phyloP scores from a whole-genome alignment of 2,113 vertebrate species.

The Eudyptes chrysolophus region DNA sequence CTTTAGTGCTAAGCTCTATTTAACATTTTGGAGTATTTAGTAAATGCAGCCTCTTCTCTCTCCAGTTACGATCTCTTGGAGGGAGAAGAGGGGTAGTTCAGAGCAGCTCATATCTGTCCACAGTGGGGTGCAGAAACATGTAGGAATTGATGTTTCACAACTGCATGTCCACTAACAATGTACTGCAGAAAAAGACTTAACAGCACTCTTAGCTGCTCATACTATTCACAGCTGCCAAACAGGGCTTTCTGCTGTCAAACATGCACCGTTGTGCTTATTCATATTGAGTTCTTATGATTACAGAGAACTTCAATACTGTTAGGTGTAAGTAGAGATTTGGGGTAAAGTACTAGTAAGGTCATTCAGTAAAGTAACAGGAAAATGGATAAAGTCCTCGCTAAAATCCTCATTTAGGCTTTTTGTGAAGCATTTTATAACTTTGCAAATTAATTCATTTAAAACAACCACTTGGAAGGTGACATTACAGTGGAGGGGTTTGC shows the following conservation, averaged over 20 bases:
- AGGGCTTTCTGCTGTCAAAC: neutral
- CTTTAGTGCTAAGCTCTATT: neutral
- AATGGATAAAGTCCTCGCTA: neutral
- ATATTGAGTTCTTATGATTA: neutral
- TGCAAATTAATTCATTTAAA: neutral
- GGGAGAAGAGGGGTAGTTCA: neutral
- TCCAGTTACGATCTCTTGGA: neutral
- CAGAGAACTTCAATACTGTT: neutral
- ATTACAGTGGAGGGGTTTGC: too few species aligned
- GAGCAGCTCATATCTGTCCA: neutral
- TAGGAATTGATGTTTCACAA: neutral
- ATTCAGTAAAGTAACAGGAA: neutral
- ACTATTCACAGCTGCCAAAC: neutral
- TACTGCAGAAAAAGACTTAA: neutral
- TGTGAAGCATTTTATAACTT: neutral
- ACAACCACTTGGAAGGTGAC: neutral
- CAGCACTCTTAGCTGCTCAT: neutral
- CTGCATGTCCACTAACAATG: rapidly evolving
- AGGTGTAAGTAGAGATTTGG: rapidly evolving
- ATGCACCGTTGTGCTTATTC: neutral
- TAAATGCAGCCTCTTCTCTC: neutral
- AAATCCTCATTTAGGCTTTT: neutral
- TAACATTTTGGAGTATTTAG: neutral
- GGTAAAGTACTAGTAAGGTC: neutral
- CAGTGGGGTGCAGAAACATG: neutral